Evolutionary conservation across 2,888 invertebrate genomes (phyloP).

Genomic region (Brenthis hecate): DNA sequence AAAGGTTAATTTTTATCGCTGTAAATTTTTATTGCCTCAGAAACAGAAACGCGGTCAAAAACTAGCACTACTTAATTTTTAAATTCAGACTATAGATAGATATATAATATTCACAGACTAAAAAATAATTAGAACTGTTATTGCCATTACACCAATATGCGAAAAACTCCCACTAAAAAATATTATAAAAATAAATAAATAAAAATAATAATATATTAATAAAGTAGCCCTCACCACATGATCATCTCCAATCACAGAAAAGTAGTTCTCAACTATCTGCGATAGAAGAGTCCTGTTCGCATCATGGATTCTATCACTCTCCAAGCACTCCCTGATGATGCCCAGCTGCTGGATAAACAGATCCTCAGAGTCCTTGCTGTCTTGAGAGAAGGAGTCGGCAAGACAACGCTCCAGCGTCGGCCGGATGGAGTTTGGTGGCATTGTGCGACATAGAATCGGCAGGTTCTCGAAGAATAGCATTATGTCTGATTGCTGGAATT

Average conservation of each 20-base stretch:
- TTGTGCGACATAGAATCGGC: constrained; percentile 78
- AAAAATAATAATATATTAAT: no score
- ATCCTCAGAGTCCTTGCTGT: constrained; percentile 40
- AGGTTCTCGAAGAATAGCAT: constrained; percentile 76
- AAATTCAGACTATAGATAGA: no score
- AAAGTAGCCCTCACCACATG: constrained; percentile 60
- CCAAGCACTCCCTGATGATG: constrained; percentile 67
- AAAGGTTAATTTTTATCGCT: no score
- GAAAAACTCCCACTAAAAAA: no score
- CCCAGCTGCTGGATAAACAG: constrained; percentile 57
- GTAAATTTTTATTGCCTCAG: no score
- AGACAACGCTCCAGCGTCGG: constrained; percentile 78
- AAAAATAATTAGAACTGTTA: no score
- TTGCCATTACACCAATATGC: no score
- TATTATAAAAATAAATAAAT: no score
- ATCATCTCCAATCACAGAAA: constrained; percentile 67
- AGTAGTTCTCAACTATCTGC: constrained; percentile 74
- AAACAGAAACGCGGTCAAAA: no score
- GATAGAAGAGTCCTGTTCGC: constrained; percentile 81
- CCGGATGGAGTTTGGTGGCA: constrained; percentile 82
- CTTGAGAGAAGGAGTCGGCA: constrained; percentile 54
- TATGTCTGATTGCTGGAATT: constrained; percentile 72
- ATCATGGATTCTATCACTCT: constrained; percentile 80
- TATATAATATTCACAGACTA: no score
- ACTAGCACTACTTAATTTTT: no score